Conservation (phyloP, 2,888 invertebrate genomes). For the Tenthredo amoena region DNA sequence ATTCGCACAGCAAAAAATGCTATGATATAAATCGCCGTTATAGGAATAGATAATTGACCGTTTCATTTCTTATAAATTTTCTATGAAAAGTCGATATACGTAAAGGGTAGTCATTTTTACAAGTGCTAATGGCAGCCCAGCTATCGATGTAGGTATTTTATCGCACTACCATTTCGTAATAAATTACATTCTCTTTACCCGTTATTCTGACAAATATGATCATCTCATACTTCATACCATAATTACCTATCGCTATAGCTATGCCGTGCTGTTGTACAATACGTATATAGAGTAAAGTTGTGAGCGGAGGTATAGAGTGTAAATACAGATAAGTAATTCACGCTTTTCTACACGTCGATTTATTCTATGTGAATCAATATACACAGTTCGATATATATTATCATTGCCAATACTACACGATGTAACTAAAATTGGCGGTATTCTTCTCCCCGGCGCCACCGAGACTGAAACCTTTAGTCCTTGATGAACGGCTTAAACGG, state of each 20-base stretch:
- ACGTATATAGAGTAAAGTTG: neutral
- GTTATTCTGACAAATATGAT: constrained; percentile 40
- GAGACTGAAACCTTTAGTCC: constrained; percentile 19
- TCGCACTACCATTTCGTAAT: neutral
- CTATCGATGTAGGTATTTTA: neutral
- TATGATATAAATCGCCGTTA: neutral
- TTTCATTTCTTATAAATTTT: constrained; percentile 10
- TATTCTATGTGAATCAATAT: neutral
- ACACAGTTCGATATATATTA: neutral
- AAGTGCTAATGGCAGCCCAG: neutral
- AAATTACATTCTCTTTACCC: constrained; percentile 19
- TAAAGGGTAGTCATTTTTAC: constrained; percentile 1
- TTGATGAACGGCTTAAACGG: constrained; percentile 14
- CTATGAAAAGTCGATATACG: constrained; percentile 9
- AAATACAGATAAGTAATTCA: neutral
- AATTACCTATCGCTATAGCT: neutral
- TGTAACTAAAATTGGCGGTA: neutral
- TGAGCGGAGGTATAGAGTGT: neutral
- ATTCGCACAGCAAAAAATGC: neutral
- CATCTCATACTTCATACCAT: constrained; percentile 6
- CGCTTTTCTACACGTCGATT: neutral
- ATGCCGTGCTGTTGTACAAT: neutral
- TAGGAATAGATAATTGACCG: neutral
- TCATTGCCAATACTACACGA: neutral
- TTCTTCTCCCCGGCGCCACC: neutral